phyloP scores from a whole-genome alignment of 1,140 invertebrate genomes.

The Drosophila sucinea region DNA sequence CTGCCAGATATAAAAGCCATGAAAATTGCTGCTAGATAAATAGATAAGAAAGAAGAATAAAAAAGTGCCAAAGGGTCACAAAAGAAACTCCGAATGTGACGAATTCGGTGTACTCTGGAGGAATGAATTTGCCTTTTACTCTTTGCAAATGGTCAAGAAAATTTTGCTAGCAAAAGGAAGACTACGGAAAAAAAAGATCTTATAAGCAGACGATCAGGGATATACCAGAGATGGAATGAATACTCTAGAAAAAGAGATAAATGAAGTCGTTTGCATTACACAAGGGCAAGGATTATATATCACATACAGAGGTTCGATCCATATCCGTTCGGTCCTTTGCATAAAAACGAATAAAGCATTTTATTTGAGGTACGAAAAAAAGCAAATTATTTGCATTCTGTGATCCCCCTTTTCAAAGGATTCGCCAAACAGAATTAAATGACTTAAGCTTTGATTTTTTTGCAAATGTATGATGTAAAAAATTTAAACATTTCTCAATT shows the following conservation, averaged over 20 bases:
- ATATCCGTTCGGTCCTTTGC: no score
- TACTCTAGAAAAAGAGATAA: no score
- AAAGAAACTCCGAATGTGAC: neutral
- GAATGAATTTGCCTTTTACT: neutral
- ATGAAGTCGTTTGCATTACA: no score
- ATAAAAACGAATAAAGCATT: no score
- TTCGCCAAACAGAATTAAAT: neutral
- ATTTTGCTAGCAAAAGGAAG: neutral
- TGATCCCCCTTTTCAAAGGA: neutral
- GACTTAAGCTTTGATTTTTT: slow-evolving; percentile 7
- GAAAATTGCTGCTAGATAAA: slow-evolving; percentile 51
- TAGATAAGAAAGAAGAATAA: slow-evolving; percentile 38
- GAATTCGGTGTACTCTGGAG: neutral
- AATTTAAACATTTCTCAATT: neutral
- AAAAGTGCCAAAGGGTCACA: neutral
- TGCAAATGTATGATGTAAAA: no score
- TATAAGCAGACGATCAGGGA: no score
- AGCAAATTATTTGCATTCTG: no score
- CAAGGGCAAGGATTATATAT: no score
- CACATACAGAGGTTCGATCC: no score
- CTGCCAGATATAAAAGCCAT: slow-evolving; percentile 42
- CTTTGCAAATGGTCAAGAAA: neutral
- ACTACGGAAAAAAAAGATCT: no score
- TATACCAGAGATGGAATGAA: no score
- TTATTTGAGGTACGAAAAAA: no score